Evolutionary conservation across 2,888 invertebrate species (phyloP), one percentile per base, ranked within the genome.

Genomic region (Nowickia ferox): DNA sequence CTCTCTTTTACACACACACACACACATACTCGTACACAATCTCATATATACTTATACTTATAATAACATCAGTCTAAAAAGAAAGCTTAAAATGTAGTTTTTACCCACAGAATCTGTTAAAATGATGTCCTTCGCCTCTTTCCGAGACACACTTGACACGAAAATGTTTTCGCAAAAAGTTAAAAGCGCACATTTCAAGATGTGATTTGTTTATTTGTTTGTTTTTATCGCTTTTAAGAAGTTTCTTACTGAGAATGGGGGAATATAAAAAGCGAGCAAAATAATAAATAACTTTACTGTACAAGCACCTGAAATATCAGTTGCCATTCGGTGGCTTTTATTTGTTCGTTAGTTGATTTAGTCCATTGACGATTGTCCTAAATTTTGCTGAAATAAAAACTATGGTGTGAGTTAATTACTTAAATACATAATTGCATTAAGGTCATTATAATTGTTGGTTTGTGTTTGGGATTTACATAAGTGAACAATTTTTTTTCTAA

Each of bases 41-140:
- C n/a, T n/a, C 51, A 72, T 9, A 46, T 51, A 59, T 8, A 44
- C 13, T 9, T 15, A 30, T 15, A 57, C 55, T n/a, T n/a, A 17
- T 57, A 22, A 74, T n/a, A 71, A 38, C 5, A 76, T 17, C 46
- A 82, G 2, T 51, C 0, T 30, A 6, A 38, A 55, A 30, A 53
- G 57, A 51, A 40, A 66, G 66, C 48, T 74, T 74, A 66, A 80
- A 65, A 66, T 66, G 57, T 74, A 80, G 72, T 72, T 78, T 80
- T 57, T 57, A 76, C 59, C 55, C 57, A 59, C 65, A 83, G 19
- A 68, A 81, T 66, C 38, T 46, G 19, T 22, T 66, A 53, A 84
- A 80, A 84, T 72, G 71, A 72, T 87, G 84, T 87, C 87, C 87
- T 85, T 85, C 75, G 84, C 87, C 85, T 84, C 84, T 85, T 87